Evolutionary conservation across 2,797 vertebrate species (phyloP), one percentile per base, ranked within the genome.

Genomic region (Arctocebus calabarensis): DNA sequence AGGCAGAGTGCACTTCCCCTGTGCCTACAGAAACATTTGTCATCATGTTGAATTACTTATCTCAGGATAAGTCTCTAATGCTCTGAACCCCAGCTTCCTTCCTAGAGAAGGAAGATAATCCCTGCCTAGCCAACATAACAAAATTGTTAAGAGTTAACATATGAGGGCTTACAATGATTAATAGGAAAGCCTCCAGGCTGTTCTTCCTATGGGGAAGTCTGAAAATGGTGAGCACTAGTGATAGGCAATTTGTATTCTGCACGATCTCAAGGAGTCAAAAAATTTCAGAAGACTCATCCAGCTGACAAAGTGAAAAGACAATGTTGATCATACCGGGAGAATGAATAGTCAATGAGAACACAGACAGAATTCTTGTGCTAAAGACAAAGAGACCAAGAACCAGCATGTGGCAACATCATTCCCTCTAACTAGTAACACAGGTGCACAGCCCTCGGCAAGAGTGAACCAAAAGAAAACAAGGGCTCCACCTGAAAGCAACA

Each of bases 241-340:
- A 88, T 52, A 90, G 82, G 45, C 61, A 88, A 81, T 84, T 66
- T 88, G 77, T 84, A 86, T 94, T 84, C 73, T 95, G 91, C 57
- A 40, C 86, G 29, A 0, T 68, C 61, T 66, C 73, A 62, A 68
- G 23, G 27, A 94, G 22, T 22, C 45, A 68, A 75, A 78, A 88
- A 17, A 64, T 48, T 61, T 90, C 71, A 66, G 77, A 89, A 90
- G 91, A 14, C 13, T 16, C 64, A 66, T 57, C 23, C 4, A 27
- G 83, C 17, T 92, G 85, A 81, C 89, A 91, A 52, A 57, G 14
- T 84, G 59, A 70, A 64, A 84, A 91, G 59, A 25, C 48, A 32
- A 73, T 59, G 27, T 37, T 55, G 40, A 66, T 81, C 52, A 87
- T 48, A 86, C 23, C 59, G 34, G 37, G 68, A 52, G 27, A 86